Conservation (phyloP, 2,113 vertebrate species). For the Oryctolagus cuniculus region DNA sequence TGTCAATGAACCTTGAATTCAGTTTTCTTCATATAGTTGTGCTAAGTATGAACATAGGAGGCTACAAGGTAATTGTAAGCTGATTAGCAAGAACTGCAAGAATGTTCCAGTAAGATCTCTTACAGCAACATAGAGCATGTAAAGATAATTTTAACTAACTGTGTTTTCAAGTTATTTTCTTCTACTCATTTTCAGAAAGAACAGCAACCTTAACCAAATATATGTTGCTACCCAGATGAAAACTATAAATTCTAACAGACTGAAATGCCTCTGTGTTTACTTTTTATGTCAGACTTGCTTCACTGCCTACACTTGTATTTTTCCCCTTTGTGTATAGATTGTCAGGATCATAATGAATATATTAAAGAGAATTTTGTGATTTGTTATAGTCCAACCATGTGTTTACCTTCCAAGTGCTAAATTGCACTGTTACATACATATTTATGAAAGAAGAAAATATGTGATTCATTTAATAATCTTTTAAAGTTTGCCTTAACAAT, state of each 20-base stretch:
- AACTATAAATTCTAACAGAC: constrained; percentile 35
- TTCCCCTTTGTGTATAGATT: constrained; percentile 48
- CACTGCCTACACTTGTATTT: constrained; percentile 19
- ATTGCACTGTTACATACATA: constrained; percentile 33
- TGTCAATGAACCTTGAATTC: constrained; percentile 76
- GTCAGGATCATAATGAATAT: constrained; percentile 57
- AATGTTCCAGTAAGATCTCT: constrained; percentile 67
- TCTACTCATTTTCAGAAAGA: constrained; percentile 57
- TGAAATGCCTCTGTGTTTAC: constrained; percentile 52
- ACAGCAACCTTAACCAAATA: constrained; percentile 66
- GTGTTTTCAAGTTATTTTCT: constrained; percentile 70
- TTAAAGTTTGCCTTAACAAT: neutral
- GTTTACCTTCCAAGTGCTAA: constrained; percentile 37
- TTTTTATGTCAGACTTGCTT: constrained; percentile 74
- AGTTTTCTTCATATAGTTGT: constrained; percentile 80
- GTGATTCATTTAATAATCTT: neutral
- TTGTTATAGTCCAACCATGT: constrained; percentile 49
- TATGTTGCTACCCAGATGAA: constrained; percentile 62
- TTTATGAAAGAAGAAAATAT: constrained; percentile 20
- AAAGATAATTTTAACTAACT: constrained; percentile 82
- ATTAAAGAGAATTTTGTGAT: constrained; percentile 50
- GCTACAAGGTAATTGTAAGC: constrained; percentile 79
- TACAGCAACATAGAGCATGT: constrained; percentile 72
- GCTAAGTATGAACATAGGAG: constrained; percentile 69
- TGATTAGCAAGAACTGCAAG: constrained; percentile 80